These are phyloP conservation scores for Dryas iulia DNA, from an alignment of 1,140 invertebrate species.

Conservation along the genomic window DNA sequence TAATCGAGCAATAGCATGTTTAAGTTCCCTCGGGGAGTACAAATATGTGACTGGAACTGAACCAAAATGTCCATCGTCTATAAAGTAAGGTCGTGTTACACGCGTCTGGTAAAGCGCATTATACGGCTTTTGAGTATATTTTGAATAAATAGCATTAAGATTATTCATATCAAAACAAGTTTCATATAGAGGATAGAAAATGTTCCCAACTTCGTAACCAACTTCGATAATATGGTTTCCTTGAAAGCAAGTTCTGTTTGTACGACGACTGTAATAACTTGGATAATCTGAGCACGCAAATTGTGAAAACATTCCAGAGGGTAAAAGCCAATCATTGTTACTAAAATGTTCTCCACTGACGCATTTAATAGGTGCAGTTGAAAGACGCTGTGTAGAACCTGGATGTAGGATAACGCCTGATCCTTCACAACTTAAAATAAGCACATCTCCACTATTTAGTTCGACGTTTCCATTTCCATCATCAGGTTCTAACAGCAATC, in stretches of 20 bases:
- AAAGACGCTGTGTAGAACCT: constrained; percentile 26
- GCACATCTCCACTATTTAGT: constrained; percentile 45
- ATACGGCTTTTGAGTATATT: constrained; percentile 67
- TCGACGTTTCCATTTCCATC: constrained; percentile 54
- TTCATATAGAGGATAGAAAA: constrained; percentile 62
- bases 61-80: constrained; percentile 47
- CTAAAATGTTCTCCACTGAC: constrained; percentile 52
- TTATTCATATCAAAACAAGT: constrained; percentile 57
- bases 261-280: constrained; percentile 46
- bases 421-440: constrained; percentile 59
- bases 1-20: constrained; percentile 45
- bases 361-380: constrained; percentile 51
- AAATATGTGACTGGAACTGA: constrained; percentile 47
- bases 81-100: constrained; percentile 61
- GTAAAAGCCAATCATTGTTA: constrained; percentile 55
- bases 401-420: constrained; percentile 45
- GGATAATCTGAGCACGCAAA: constrained; percentile 53
- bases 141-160: constrained; percentile 58
- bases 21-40: constrained; percentile 57
- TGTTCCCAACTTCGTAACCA: constrained; percentile 53
- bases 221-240: constrained; percentile 56
- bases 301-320: constrained; percentile 42
- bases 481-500: constrained; percentile 53
- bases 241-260: constrained; percentile 58
- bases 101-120: constrained; percentile 61